Conservation (phyloP, 2,113 vertebrate species). For the Xiphophorus couchianus region DNA sequence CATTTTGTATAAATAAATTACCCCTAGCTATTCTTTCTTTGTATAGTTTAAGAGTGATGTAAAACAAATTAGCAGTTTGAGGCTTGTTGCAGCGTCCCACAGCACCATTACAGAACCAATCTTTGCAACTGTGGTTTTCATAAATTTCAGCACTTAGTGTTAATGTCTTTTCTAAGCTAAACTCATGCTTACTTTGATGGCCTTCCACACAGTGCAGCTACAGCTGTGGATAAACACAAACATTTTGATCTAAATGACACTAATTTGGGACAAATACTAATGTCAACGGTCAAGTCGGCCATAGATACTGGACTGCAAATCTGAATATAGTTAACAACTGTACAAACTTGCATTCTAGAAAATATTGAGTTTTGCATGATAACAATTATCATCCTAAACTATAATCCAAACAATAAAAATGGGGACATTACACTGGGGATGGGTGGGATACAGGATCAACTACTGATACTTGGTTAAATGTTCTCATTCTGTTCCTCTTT, state of each 20-base stretch:
- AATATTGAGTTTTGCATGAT: not conserved
- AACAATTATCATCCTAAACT: not conserved
- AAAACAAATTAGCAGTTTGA: not conserved
- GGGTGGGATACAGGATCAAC: not conserved
- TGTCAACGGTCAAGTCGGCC: not conserved
- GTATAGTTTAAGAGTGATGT: not conserved
- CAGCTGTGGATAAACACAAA: not conserved
- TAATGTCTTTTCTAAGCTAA: conserved; percentile 5
- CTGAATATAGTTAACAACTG: not conserved
- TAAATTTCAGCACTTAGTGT: conserved; percentile 1
- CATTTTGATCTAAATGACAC: not conserved
- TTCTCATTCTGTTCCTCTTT: not conserved
- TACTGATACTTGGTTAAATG: not conserved
- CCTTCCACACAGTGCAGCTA: not conserved
- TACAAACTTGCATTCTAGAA: too few species aligned
- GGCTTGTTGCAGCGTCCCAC: not conserved
- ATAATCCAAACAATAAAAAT: not conserved
- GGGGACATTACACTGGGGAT: not conserved
- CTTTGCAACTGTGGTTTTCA: conserved; percentile 1
- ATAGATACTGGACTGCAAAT: too few species aligned
- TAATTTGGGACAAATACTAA: not conserved
- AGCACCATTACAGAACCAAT: not conserved
- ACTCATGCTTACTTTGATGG: not conserved
- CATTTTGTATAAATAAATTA: not conserved
- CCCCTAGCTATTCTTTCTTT: not conserved